Conservation (phyloP, 2,113 vertebrate species). For the Mobula birostris region DNA sequence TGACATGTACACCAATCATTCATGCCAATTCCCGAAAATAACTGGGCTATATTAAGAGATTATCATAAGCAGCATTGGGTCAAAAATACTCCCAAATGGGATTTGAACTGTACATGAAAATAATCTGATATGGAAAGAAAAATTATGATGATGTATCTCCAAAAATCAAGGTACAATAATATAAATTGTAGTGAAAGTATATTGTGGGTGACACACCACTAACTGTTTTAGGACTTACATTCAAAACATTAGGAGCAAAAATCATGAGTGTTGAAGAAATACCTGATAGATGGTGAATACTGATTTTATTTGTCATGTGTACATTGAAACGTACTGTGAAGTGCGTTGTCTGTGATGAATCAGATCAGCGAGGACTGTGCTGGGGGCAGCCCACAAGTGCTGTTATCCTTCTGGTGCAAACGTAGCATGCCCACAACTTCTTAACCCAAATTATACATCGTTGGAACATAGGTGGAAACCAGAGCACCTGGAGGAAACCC, state of each 20-base stretch:
- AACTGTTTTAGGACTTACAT: not conserved
- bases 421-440: too few species aligned
- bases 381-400: too few species aligned
- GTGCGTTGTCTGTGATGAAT: too few species aligned
- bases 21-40: conserved; percentile 24
- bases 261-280: not conserved
- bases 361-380: too few species aligned
- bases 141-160: not conserved
- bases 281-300: not conserved
- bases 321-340: too few species aligned
- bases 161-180: not conserved
- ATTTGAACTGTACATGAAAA: not conserved
- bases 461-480: too few species aligned
- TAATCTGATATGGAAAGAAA: not conserved
- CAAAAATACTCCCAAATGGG: conserved; percentile 2
- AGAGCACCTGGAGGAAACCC: too few species aligned
- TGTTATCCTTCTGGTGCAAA: too few species aligned
- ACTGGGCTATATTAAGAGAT: conserved; percentile 18
- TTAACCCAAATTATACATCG: too few species aligned
- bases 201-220: not conserved
- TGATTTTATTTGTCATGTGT: too few species aligned
- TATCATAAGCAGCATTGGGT: not conserved
- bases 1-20: conserved; percentile 14
- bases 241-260: not conserved
- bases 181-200: not conserved